Evolutionary conservation across 2,888 invertebrate species (phyloP).

Genomic region (Epiblema foenella): DNA sequence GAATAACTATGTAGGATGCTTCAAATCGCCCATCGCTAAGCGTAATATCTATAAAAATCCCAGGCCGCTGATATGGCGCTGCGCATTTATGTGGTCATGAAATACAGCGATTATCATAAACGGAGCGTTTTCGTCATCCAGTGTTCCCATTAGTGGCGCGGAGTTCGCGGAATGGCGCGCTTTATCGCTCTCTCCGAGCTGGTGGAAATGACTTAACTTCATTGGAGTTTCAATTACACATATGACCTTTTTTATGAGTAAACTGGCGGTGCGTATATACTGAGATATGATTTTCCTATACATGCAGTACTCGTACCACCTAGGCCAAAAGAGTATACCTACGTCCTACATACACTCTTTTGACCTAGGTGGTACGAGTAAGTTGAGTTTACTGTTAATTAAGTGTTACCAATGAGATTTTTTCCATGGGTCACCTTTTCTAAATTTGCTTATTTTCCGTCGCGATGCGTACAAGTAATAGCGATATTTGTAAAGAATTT

Average conservation of each 20-base stretch:
- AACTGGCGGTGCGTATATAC: neutral
- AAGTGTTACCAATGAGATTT: too few species aligned
- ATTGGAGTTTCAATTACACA: neutral
- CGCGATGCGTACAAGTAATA: too few species aligned
- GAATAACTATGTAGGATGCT: constrained; percentile 42
- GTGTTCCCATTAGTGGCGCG: constrained; percentile 60
- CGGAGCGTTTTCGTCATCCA: constrained; percentile 73
- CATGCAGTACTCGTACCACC: too few species aligned
- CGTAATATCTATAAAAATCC: constrained; percentile 61
- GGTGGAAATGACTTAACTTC: constrained; percentile 2
- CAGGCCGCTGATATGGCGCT: constrained; percentile 54
- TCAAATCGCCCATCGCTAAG: constrained; percentile 36
- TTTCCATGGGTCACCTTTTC: too few species aligned
- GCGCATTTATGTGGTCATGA: constrained; percentile 70
- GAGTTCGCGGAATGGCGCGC: constrained; percentile 51
- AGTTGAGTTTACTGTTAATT: too few species aligned
- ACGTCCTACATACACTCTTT: too few species aligned
- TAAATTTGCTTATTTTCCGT: too few species aligned
- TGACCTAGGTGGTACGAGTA: too few species aligned
- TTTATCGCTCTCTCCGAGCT: constrained; percentile 48
- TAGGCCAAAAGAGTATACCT: too few species aligned
- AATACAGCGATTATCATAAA: constrained; percentile 79
- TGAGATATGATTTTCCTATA: constrained; percentile 9
- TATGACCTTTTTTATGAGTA: neutral
- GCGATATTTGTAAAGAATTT: too few species aligned